Base-by-base conservation (phyloP, 1,140 invertebrate species). In the Drosophila athabasca region DNA sequence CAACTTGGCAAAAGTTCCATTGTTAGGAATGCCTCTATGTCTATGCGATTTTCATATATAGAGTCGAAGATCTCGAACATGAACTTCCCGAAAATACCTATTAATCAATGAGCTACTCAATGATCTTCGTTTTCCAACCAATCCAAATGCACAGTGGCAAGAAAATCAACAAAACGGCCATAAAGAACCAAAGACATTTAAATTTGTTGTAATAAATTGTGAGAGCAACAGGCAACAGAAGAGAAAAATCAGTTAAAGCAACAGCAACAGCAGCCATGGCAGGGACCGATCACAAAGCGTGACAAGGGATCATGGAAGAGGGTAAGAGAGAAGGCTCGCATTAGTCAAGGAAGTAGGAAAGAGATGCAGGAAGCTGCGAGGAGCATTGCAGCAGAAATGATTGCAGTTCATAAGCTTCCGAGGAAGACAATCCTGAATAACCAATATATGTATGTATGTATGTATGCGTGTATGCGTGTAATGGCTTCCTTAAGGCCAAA, bases 191-290 rank as follows among this genome's bases (percentile, higher is more conserved):
- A 59, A 81, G 39, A 78, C 84, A 89, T 89, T 84, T 84, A 84
- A 89, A 89, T 89, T 83, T 84, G 76, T 77, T 84, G 84, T 79
- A 89, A 89, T 89, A 89, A 89, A 89, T 89, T 84, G 77, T 65
- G 64, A 44, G 46, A 50, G 45, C 68, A 48, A 64, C 45, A 49
- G 17, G 17, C 17, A 19, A 19, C 17, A 19, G 17, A 19, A 19
- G 17, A 19, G 17, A 1, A 19, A 19, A 19, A 19, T 19, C 17
- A 19, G 17, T 19, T 19, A 19, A 26, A 53, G 54, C 41, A 59
- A 22, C 39, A 68, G 45, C 24, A 41, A 46, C 45, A 49, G 52
- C 50, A 45, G 31, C 31, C 31, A 35, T 35, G 31, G 9, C 3
- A 35, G 9, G n/a, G 13, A 26, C 24, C 41, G 43, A 68, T 39